These are phyloP conservation scores for Ctena decussata DNA, from an alignment of 2,888 invertebrate genomes.

Conservation along the genomic window DNA sequence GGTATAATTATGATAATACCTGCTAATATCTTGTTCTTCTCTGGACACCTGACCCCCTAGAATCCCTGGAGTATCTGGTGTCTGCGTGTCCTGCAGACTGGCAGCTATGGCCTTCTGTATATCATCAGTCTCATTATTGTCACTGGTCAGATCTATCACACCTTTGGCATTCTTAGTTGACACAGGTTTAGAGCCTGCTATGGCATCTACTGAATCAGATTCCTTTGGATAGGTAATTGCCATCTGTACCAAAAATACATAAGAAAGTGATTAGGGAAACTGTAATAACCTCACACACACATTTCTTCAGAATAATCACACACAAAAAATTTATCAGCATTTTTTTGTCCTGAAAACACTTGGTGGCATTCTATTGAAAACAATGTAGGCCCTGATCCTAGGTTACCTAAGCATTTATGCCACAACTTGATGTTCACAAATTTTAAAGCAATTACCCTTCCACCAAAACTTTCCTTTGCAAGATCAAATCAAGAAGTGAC, in stretches of 20 bases:
- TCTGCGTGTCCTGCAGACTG: slow-evolving; percentile 85
- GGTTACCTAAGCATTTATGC: no score
- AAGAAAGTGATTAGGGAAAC: background rate
- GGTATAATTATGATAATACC: no score
- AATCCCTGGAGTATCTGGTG: slow-evolving; percentile 81
- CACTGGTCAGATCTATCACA: slow-evolving; percentile 79
- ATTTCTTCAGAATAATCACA: no score
- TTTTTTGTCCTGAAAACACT: no score
- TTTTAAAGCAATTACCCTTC: no score
- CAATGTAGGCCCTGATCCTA: no score
- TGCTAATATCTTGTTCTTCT: slow-evolving; percentile 87
- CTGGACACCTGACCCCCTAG: slow-evolving; percentile 86
- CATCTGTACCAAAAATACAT: slow-evolving; percentile 27
- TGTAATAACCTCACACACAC: no score
- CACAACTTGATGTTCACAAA: no score
- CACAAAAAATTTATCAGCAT: no score
- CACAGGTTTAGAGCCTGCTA: slow-evolving; percentile 21
- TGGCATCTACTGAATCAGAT: slow-evolving; percentile 47
- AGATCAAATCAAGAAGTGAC: no score
- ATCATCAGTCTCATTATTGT: slow-evolving; percentile 82
- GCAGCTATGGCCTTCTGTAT: slow-evolving; percentile 87
- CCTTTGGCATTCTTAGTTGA: slow-evolving; percentile 48
- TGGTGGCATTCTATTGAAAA: no score
- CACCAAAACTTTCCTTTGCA: no score
- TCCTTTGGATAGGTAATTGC: slow-evolving; percentile 48